Base-by-base conservation (phyloP, 2,888 invertebrate genomes). In the Agrotis exclamationis region DNA sequence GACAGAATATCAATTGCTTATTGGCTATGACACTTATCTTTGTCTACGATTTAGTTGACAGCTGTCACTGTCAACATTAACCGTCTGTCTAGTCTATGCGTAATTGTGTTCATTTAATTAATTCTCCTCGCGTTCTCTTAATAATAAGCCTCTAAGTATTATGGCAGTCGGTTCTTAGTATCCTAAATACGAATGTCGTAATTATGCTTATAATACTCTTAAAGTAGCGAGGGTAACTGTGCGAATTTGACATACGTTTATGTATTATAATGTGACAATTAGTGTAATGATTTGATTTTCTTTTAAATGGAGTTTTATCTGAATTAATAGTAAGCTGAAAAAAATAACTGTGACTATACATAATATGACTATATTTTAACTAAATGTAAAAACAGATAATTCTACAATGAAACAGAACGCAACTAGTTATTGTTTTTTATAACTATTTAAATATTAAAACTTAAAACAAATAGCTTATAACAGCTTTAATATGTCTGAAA, bases 101-200 rank as follows among this genome's bases (percentile, higher is more conserved):
- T 9, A 22, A 14, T 14, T n/a, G 20, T 18, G 56, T 28, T 24
- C 18, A 63, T 73, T 39, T 63, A 63, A 76, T 76, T 63, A 62
- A 84, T 77, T 77, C 77, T 20, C 5, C 28, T 11, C 63, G 60
- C 67, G 70, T 80, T 20, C 28, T 47, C 3, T 18, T 58, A 14
- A 63, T 74, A 73, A 73, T 73, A 60, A 47, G 22, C 39, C 39
- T 39, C 9, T 33, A 39, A 39, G 39, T 39, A 39, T 50, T 64
- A 77, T 76, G 71, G 67, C 18, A 60, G 54, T 39, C 74, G 22
- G 33, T 48, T 50, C 54, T 68, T 59, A 75, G 70, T 72, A 80
- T 51, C 62, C 75, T 82, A 80, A 84, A 84, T 84, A 72, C 65
- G 22, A 79, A 79, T 79, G 64, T 56, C 63, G 45, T 75, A 66